A percentile compares a stretch with the other conserved stretches of the same genome.
These are phyloP conservation scores for Heteropelma amictum DNA, from an alignment of 2,888 invertebrate genomes.

Conservation along the genomic window DNA sequence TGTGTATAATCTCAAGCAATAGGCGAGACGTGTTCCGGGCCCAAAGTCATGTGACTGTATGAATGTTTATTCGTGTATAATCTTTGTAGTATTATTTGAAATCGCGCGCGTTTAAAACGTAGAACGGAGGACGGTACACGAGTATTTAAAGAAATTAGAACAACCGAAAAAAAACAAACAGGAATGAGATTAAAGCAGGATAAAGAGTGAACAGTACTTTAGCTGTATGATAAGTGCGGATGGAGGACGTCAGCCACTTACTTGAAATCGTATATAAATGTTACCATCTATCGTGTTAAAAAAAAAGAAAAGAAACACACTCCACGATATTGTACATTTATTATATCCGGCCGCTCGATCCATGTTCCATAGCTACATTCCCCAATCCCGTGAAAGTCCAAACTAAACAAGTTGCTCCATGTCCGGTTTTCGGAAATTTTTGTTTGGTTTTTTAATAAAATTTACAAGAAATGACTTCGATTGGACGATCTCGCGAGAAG, in stretches of 20 bases:
- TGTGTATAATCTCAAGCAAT: conserved; percentile 55
- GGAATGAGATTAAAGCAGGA: conserved; percentile 6
- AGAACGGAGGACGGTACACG: conserved; percentile 49
- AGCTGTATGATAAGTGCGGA: conserved; percentile 54
- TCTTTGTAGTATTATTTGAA: conserved; percentile 49
- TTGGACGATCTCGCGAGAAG: too few species aligned
- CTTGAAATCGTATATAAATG: conserved; percentile 70
- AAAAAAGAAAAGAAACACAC: conserved; percentile 8
- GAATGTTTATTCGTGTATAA: conserved; percentile 54
- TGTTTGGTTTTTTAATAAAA: too few species aligned
- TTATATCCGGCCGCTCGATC: not conserved
- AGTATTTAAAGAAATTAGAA: conserved; percentile 26
- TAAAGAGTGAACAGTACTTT: conserved; percentile 32
- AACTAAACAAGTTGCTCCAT: not conserved
- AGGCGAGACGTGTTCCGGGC: conserved; percentile 46
- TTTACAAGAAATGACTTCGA: too few species aligned
- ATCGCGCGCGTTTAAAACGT: conserved; percentile 52
- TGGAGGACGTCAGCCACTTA: conserved; percentile 57
- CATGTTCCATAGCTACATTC: not conserved
- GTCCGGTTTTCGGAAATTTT: too few species aligned
- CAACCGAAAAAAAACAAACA: conserved; percentile 6
- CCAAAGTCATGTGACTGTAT: conserved; percentile 52
- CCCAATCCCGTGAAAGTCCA: not conserved
- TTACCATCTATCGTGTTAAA: conserved; percentile 71
- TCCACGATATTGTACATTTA: conserved; percentile 20